These are phyloP conservation scores for Unio delphinus DNA, from an alignment of 2,888 invertebrate species.

Conservation along the genomic window DNA sequence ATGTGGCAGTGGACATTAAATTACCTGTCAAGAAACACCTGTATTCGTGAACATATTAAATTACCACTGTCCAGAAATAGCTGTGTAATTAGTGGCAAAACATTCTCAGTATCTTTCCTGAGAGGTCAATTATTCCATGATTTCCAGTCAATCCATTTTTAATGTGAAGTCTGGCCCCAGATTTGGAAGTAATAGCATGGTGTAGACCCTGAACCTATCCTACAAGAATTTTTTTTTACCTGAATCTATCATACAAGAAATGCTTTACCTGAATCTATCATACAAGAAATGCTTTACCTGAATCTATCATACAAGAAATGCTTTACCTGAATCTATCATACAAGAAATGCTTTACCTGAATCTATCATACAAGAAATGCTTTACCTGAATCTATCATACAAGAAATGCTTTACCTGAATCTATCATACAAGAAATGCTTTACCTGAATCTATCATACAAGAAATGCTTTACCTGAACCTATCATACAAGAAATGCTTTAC, in stretches of 20 bases:
- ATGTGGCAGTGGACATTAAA: no score
- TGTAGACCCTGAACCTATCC: no score
- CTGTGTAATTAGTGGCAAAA: no score
- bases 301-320: neutral
- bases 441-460: conserved; percentile 15
- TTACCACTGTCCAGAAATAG: no score
- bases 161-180: no score
- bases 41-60: no score
- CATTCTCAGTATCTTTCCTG: no score
- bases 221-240: neutral
- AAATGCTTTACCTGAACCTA: conserved; percentile 16
- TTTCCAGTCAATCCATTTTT: no score
- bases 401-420: conserved; percentile 16
- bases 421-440: neutral
- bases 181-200: no score
- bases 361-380: neutral
- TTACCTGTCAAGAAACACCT: no score
- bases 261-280: conserved; percentile 14
- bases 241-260: neutral
- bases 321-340: conserved; percentile 15
- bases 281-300: conserved; percentile 16
- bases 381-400: conserved; percentile 16
- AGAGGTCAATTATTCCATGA: no score
- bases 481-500: conserved; percentile 11
- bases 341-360: conserved; percentile 15